Evolutionary conservation across 2,888 invertebrate species (phyloP).

Genomic region (Sericinus montela): DNA sequence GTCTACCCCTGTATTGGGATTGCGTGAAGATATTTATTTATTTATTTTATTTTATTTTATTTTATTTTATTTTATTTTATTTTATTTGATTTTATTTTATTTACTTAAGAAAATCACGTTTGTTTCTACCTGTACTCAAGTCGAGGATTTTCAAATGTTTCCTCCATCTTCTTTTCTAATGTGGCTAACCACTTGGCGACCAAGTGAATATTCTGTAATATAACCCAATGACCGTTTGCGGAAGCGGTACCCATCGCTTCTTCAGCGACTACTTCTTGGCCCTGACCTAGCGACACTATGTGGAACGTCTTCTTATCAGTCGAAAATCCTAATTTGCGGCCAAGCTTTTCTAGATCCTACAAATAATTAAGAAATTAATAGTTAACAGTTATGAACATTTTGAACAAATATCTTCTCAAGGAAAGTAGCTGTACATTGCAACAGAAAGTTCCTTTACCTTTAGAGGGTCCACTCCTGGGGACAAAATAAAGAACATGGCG

Average conservation of each 20-base stretch:
- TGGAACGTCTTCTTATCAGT: conserved; percentile 91
- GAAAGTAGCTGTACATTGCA: no score
- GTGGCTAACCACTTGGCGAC: conserved; percentile 93
- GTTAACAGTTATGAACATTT: no score
- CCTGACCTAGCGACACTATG: conserved; percentile 96
- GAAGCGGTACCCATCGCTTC: conserved; percentile 89
- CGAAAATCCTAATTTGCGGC: conserved; percentile 88
- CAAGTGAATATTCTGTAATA: conserved; percentile 95
- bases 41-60: no score
- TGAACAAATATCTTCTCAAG: no score
- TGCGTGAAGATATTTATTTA: no score
- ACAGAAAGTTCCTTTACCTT: conserved; percentile 82
- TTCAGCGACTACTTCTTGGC: conserved; percentile 96
- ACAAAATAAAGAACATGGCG: conserved; percentile 95
- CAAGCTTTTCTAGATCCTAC: conserved; percentile 92
- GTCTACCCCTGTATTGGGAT: no score
- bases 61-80: no score
- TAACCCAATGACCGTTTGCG: conserved; percentile 92
- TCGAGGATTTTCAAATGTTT: conserved; percentile 83
- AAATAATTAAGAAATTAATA: not conserved
- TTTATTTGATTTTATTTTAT: no score
- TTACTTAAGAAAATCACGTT: no score
- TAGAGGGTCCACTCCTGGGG: conserved; percentile 95
- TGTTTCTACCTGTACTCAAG: conserved; percentile 71
- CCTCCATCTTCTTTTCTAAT: conserved; percentile 95